A percentile compares a stretch with the other conserved stretches of the same genome.
Evolutionary conservation across 2,797 vertebrate genomes (phyloP).

Genomic region (Acanthiza pusilla): DNA sequence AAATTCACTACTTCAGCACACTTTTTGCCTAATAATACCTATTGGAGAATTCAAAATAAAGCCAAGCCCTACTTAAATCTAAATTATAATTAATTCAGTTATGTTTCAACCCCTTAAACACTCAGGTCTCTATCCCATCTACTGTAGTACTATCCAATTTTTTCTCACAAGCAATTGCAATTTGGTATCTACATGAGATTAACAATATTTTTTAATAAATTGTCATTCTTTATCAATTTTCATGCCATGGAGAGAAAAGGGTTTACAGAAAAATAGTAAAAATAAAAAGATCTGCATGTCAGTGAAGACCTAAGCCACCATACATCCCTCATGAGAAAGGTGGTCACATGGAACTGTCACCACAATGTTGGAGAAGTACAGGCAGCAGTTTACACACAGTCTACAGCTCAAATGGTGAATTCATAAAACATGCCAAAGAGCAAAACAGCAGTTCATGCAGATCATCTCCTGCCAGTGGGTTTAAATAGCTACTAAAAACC

Average conservation of each 20-base stretch:
- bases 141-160: neutral
- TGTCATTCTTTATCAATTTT: neutral
- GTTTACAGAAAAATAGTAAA: neutral
- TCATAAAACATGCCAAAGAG: neutral
- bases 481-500: neutral
- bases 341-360: neutral
- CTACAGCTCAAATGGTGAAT: neutral
- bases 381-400: neutral
- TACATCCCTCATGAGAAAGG: neutral
- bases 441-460: neutral
- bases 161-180: neutral
- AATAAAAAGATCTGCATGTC: neutral
- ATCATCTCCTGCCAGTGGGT: neutral
- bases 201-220: neutral
- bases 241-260: accelerated
- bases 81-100: neutral
- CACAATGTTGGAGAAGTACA: neutral
- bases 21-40: neutral
- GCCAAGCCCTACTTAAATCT: neutral
- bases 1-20: neutral
- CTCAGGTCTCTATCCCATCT: neutral
- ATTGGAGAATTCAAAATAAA: neutral
- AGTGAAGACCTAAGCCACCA: neutral
- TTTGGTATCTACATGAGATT: neutral
- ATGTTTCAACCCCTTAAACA: neutral